phyloP scores from a whole-genome alignment of 1,140 invertebrate species.

The Trialeurodes vaporariorum region DNA sequence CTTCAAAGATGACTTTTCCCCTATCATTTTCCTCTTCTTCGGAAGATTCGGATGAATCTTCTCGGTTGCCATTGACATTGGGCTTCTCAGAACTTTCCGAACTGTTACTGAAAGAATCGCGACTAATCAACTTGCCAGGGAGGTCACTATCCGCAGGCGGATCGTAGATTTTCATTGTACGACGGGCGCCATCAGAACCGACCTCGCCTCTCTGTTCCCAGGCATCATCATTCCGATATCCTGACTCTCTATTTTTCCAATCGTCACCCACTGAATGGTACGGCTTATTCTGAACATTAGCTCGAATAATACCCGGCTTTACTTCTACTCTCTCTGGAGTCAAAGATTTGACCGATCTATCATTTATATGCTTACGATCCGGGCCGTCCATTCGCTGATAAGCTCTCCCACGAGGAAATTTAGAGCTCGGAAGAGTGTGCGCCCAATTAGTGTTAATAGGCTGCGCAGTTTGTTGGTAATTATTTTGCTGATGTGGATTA shows the following conservation, averaged over 20 bases:
- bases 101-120: neutral
- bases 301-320: neutral
- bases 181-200: no score
- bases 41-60: constrained; percentile 36
- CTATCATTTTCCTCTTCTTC: constrained; percentile 36
- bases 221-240: no score
- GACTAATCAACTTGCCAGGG: no score
- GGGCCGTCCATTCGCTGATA: constrained; percentile 20
- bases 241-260: neutral
- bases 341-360: constrained; percentile 26
- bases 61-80: constrained; percentile 36
- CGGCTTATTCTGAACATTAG: neutral
- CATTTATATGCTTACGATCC: constrained; percentile 11
- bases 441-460: no score
- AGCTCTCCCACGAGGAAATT: constrained; percentile 9
- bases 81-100: neutral
- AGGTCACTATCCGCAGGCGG: no score
- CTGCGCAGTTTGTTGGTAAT: no score
- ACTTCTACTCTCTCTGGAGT: neutral
- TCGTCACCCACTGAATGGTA: neutral
- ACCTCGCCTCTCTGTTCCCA: no score
- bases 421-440: constrained; percentile 6
- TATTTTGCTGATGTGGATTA: neutral
- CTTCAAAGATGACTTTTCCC: constrained; percentile 23
- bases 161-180: no score